Evolutionary conservation across 2,888 invertebrate genomes (phyloP), one percentile per base, ranked within the genome.

Genomic region (Conops quadrifasciatus): DNA sequence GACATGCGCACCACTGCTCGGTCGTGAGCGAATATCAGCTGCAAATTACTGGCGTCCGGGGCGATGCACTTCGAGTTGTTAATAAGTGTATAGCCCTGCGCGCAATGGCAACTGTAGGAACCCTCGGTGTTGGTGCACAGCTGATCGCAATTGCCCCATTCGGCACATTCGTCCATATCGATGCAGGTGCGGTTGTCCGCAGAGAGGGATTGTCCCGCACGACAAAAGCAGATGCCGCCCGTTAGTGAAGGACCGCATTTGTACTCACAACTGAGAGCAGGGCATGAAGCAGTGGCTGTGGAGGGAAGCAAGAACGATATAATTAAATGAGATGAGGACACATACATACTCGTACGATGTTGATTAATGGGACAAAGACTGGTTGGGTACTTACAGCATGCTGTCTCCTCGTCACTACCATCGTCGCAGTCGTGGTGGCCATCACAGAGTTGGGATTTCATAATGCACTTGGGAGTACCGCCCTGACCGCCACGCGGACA

Each of bases 71-170:
- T 89, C 73, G 88, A 88, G 59, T 87, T 87, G 76, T 90, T 90
- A 53, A 85, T 85, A 67, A 93, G 86, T 3, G 87, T 87, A 87
- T 94, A 96, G 49, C 94, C 96, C 0, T 90, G 88, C 0, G 91
- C 91, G 84, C 97, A 98, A 19, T 91, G 89, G 85, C 98, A 98
- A 53, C 86, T 88, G 86, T 93, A 98, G 13, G 94, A 91, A 53
- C 93, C 96, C 1, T 92, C 92, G 0, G 92, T 92, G 85, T 98
- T 98, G 72, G 91, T 90, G 85, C 99, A 99, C 43, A 93, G 88
- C 86, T 99, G 99, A 83, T 98, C 97, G 85, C 98, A 99, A 85
- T 90, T 94, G 53, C 95, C 95, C 95, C 95, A 96, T 86, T 95
- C 94, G 60, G 88, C 85, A 85, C 96, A 96, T 86, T 98, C 98